phyloP scores from a whole-genome alignment of 2,113 vertebrate species.

The Chlamydotis undulata region DNA sequence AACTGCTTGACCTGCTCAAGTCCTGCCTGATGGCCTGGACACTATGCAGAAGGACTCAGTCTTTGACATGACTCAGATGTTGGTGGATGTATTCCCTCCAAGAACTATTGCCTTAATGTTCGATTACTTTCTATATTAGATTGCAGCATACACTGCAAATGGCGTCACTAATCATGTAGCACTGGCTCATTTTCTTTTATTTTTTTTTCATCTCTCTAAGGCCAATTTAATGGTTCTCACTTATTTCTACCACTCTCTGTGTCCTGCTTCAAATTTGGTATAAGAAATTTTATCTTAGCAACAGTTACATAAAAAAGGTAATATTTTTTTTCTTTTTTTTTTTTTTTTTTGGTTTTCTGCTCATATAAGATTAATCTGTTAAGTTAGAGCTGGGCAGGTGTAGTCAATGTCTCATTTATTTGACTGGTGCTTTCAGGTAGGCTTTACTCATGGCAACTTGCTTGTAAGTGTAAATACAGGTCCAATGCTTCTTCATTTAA shows the following conservation, averaged over 20 bases:
- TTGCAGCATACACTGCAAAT: not conserved
- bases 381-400: not conserved
- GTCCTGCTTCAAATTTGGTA: not conserved
- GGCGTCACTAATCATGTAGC: not conserved
- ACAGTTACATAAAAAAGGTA: not conserved
- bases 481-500: not conserved
- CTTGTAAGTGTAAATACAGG: not conserved
- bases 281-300: not conserved
- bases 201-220: not conserved
- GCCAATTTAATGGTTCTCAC: not conserved
- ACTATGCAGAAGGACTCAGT: not conserved
- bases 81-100: not conserved
- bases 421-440: not conserved
- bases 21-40: not conserved
- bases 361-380: not conserved
- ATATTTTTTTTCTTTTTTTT: not conserved
- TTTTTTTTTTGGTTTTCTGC: not conserved
- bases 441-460: not conserved
- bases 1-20: not conserved
- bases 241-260: not conserved
- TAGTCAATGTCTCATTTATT: not conserved
- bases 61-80: not conserved
- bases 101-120: not conserved
- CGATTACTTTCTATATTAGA: not conserved
- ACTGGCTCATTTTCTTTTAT: not conserved